Conservation (phyloP, 2,113 vertebrate species). For the Bufo gargarizans region DNA sequence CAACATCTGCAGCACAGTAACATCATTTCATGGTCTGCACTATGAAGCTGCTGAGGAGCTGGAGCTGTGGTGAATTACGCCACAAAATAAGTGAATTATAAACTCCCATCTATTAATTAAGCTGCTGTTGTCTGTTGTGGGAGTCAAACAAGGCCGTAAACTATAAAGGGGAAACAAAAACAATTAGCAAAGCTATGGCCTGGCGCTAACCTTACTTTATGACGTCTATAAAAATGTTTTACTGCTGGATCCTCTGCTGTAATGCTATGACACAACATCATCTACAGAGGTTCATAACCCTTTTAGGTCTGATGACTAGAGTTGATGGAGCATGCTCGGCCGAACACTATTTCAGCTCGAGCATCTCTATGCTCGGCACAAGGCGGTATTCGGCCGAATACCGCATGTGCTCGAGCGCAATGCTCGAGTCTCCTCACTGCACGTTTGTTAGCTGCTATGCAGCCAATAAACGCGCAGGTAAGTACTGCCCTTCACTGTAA, state of each 20-base stretch:
- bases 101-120: not conserved
- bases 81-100: not conserved
- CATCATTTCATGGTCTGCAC: not conserved
- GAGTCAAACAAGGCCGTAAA: not conserved
- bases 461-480: too few relatives aligned
- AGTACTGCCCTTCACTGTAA: too few relatives aligned
- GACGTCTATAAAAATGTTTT: not conserved
- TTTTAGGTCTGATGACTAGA: not conserved
- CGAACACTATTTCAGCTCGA: too few relatives aligned
- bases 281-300: not conserved
- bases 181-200: not conserved
- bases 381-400: too few relatives aligned
- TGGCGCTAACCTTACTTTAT: not conserved
- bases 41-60: not conserved
- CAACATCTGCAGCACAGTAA: not conserved
- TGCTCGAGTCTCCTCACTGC: too few relatives aligned
- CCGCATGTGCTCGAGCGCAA: too few relatives aligned
- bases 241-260: not conserved
- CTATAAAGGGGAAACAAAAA: not conserved
- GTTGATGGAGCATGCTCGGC: too few relatives aligned
- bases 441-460: too few relatives aligned
- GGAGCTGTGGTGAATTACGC: not conserved
- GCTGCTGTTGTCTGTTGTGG: not conserved
- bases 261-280: not conserved
- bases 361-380: too few relatives aligned